Evolutionary conservation across 2,113 vertebrate species (phyloP).

Genomic region (Suricata suricatta): DNA sequence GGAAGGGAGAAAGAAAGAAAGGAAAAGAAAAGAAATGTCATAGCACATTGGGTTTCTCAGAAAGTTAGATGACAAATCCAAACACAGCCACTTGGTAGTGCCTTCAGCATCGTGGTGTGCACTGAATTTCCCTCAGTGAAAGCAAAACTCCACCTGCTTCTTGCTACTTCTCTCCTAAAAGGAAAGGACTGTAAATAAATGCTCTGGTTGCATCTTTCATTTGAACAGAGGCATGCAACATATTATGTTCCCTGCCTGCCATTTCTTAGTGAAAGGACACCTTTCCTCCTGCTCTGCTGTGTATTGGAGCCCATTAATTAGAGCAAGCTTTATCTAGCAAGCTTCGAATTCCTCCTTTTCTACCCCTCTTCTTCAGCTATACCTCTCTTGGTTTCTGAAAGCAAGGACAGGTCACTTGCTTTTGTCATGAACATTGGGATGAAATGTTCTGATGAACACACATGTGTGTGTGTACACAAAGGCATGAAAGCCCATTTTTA

Average conservation of each 20-base stretch:
- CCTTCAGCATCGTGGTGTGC: not conserved
- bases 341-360: slow-evolving; percentile 58
- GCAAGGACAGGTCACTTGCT: slow-evolving; percentile 86
- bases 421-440: slow-evolving; percentile 80
- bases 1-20: too few relatives aligned
- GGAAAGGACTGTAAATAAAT: not conserved
- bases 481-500: slow-evolving; percentile 81
- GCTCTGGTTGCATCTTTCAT: not conserved
- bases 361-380: slow-evolving; percentile 47
- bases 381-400: slow-evolving; percentile 74
- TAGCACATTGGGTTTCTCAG: not conserved
- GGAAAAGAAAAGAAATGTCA: not conserved
- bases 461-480: slow-evolving; percentile 72
- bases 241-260: not conserved
- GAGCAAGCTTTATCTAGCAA: slow-evolving; percentile 35
- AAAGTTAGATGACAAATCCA: slow-evolving; percentile 8
- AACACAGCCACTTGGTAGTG: not conserved
- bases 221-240: not conserved
- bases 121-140: not conserved
- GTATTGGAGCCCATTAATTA: slow-evolving; percentile 38
- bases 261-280: slow-evolving; percentile 52
- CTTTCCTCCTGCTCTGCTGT: not conserved
- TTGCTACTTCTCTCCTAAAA: not conserved
- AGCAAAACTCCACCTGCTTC: not conserved
- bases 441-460: slow-evolving; percentile 63